Base-by-base conservation (phyloP, 2,888 invertebrate genomes). In the Heliconius cydno region DNA sequence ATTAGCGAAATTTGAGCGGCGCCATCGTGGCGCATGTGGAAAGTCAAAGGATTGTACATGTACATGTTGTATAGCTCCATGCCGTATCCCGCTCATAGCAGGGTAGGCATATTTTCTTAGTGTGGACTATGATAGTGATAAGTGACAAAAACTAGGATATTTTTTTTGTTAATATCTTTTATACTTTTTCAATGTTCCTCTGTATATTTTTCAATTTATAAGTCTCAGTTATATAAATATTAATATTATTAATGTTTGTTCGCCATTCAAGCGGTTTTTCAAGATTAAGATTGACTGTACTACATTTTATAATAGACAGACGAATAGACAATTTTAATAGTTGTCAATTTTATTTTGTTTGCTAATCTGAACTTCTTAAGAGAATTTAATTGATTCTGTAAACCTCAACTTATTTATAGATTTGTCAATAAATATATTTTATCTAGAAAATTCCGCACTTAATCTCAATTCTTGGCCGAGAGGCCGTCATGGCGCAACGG, bases 261-360 rank as follows among this genome's bases (percentile, higher is more conserved):
- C 68, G 12, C 13, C 38, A 38, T 13, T 68, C 5, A n/a, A n/a
- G 68, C n/a, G 38, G 38, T n/a, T 68, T 38, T 68, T 12, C 38
- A 13, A 13, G 38, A 68, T 68, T 68, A 68, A 68, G 68, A 68
- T 68, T 68, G 68, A 68, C 38, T 68, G 38, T 38, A n/a, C 68
- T 38, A n/a, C 3, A n/a, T 38, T 38, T 38, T 68, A n/a, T 38
- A 68, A 68, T 38, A 38, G 71, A 72, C 52, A 72, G 28, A 46
- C 13, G 30, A 52, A 72, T 28, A n/a, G 30, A 52, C 71, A 72
- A 52, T 52, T 25, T 71, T 71, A 46, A 46, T 46, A 71, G 41
- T 71, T 52, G 19, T 52, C 52, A 22, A 6, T 74, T 28, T 19
- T 19, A 60, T 38, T 68, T 38, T 68, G 12, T 57, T 52, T 57